A percentile compares a stretch with the other conserved stretches of the same genome.
These are phyloP conservation scores for Drosophila neotestacea DNA, from an alignment of 2,888 invertebrate genomes.

Conservation along the genomic window DNA sequence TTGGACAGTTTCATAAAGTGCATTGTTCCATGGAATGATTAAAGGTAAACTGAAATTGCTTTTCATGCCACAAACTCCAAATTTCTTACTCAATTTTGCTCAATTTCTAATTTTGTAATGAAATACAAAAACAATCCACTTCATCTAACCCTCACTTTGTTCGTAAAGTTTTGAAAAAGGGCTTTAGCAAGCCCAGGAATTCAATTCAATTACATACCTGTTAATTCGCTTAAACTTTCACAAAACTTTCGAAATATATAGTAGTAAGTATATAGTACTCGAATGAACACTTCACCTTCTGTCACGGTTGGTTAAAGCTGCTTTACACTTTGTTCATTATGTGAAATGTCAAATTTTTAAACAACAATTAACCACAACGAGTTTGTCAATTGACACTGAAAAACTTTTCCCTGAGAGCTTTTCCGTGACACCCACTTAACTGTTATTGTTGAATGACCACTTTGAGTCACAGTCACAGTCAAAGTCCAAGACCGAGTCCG, in stretches of 20 bases:
- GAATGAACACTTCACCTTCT: background rate
- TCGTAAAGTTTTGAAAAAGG: too few relatives aligned
- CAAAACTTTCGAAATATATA: background rate
- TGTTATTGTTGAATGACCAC: conserved; percentile 36
- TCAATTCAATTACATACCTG: background rate
- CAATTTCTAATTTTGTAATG: background rate
- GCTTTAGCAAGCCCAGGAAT: background rate
- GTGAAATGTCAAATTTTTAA: conserved; percentile 13
- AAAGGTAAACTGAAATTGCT: background rate
- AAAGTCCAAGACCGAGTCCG: background rate
- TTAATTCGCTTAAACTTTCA: background rate
- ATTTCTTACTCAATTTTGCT: background rate
- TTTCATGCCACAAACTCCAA: background rate
- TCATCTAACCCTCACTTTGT: too few relatives aligned
- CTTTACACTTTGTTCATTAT: conserved; percentile 2
- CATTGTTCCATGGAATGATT: background rate
- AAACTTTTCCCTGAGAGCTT: conserved; percentile 39
- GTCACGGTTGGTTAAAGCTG: background rate
- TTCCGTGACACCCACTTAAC: conserved; percentile 45
- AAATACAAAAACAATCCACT: background rate
- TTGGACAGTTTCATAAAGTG: background rate
- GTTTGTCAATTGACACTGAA: conserved; percentile 39
- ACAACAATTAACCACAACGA: conserved; percentile 46
- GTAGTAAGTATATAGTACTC: background rate
- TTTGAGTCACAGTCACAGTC: conserved; percentile 1